Evolutionary conservation across 2,797 vertebrate species (phyloP), one percentile per base, ranked within the genome.

Genomic region (Micromesistius poutassou): DNA sequence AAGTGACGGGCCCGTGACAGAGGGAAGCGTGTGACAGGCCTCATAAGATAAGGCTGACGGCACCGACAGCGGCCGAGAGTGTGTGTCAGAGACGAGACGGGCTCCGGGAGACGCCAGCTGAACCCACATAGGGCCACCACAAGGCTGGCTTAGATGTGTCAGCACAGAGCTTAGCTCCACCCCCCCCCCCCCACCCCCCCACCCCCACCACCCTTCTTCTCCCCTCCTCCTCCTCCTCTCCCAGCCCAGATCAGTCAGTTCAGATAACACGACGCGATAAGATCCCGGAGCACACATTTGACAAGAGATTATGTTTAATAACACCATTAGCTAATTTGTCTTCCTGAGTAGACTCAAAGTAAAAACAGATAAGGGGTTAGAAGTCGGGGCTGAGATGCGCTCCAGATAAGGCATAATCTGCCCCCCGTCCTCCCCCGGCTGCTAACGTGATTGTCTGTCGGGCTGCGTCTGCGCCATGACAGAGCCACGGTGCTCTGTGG

Each of bases 71-170:
- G 0, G 70, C 74, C 80, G 6, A 46, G 76, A 74, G 78, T 28
- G 68, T 76, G 72, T 71, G 73, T 75, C 80, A 71, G 73, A 80
- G 83, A 40, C 72, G 74, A 80, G 83, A 40, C 74, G 74, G 22
- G n/a, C 72, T 68, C 71, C 68, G 78, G 74, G 84, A 85, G 82
- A 79, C 84, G 78, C 46, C 46, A 78, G 85, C 78, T 79, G 76
- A 83, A 71, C 77, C 78, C 46, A 79, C 80, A 83, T 71, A 83
- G 68, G 46, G 82, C 79, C 85, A 83, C 75, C 71, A 40, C 0
- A 0, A n/a, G n/a, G n/a, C n/a, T n/a, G 82, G 83, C 82, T 86
- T 85, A 87, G 0, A 72, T 4, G 46, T 30, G 74, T 78, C 81
- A 76, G 72, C 74, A 76, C 28, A 50, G 73, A 68, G 73, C 28